Base-by-base conservation (phyloP, 2,888 invertebrate genomes). In the Latrodectus hesperus region DNA sequence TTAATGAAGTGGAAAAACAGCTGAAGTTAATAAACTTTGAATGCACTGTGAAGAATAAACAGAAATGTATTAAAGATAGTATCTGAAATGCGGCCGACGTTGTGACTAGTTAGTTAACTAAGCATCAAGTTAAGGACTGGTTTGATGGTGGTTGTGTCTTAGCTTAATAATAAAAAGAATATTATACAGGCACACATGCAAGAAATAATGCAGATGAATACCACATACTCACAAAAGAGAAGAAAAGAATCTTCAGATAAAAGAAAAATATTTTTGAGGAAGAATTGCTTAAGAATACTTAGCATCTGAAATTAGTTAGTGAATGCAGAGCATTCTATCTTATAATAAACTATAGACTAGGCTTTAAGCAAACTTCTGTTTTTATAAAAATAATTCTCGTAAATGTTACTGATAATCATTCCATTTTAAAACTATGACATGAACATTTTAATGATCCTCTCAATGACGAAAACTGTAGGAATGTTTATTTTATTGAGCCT, bases 111-210 rank as follows among this genome's bases (percentile, higher is more conserved):
- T 17, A 22, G n/a, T 6, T 17, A 17, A 22, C 67, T 17, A 55
- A 55, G 60, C 60, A 55, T n/a, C n/a, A n/a, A 22, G 67, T 67
- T 67, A 67, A 67, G 22, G 67, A 67, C 9, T 67, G 67, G 67
- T 67, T 17, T 67, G 67, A 67, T 67, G 11, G 11, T 67, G 4
- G n/a, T n/a, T n/a, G 17, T 67, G 17, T 17, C 5, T 17, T 67
- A 17, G 67, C 67, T 67, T 17, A 67, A 67, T n/a, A 67, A 67
- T 0, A 67, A 22, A n/a, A 67, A n/a, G 1, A 0, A 67, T 67
- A 67, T 67, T 0, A 67, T 67, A 67, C 67, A 67, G 6, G 22
- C 17, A n/a, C 67, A n/a, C 11, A 67, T 22, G 0, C 6, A n/a
- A n/a, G 67, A 67, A 9, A 67, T 22, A 67, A 11, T 17, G 11